Base-by-base conservation (phyloP, 2,888 invertebrate species). In the Melinopterus prodromus region DNA sequence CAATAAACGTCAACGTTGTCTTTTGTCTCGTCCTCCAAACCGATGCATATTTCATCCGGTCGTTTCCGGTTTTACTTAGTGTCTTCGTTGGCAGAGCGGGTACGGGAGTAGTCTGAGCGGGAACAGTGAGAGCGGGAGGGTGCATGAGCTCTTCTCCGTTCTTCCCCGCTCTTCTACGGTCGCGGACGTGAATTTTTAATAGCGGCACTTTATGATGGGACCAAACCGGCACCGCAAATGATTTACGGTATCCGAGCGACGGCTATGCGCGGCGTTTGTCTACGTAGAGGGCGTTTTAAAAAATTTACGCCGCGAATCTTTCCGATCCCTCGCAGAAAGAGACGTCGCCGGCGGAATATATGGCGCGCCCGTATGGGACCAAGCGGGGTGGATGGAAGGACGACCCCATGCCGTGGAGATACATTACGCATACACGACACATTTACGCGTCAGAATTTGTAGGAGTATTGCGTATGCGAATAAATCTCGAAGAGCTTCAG, bases 51-150 rank as follows among this genome's bases (percentile, higher is more conserved):
- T 74, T 74, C 74, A 74, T 74, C 7, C 74, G 74, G 74, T 74
- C 74, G 74, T 74, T 74, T 74, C 74, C 74, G 74, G 74, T 74
- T 74, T 74, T 74, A 74, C 74, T 74, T 74, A 74, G 74, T 74
- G 74, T 74, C 74, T 74, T 74, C 36, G 35, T 35, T 74, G 36
- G 9, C 35, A 12, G 1, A 53, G 9, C 0, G 53, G 53, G 53
- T 1, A 53, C 9, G 53, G 53, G 53, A 3, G 26, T 53, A 53
- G 53, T 53, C 3, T 2, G 26, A 26, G 26, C 26, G 53, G 53
- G 53, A 9, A 4, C 53, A 9, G 36, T n/a, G 74, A 35, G n/a
- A 35, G 37, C 74, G 36, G 36, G 74, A 35, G 7, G 74, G 37
- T n/a, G 36, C 26, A 26, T 26, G 26, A 26, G 26, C 74, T 12